Percentiles rank a stretch among this genome's conserved stretches.
Evolutionary conservation across 2,888 invertebrate genomes (phyloP).

Genomic region (Spodoptera littoralis): DNA sequence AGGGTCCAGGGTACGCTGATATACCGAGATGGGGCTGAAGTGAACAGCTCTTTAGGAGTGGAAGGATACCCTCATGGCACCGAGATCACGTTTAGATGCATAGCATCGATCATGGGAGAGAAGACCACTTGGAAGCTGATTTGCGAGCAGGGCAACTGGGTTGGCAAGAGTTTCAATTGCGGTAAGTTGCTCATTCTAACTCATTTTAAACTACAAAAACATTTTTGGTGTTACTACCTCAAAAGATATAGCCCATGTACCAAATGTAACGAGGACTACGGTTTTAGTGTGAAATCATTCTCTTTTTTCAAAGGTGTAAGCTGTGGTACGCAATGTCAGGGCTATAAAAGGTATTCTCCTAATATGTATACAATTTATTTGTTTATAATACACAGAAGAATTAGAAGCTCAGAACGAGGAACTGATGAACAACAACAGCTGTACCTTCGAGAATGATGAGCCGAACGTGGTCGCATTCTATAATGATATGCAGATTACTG

Average conservation of each 20-base stretch:
- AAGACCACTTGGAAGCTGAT: conserved; percentile 95
- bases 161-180: conserved; percentile 93
- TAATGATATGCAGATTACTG: conserved; percentile 93
- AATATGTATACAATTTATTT: neutral
- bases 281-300: too few relatives aligned
- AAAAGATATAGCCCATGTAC: too few relatives aligned
- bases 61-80: conserved; percentile 94
- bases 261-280: too few relatives aligned
- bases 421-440: conserved; percentile 91
- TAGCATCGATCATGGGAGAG: conserved; percentile 94
- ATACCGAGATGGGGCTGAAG: conserved; percentile 92
- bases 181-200: conserved; percentile 84
- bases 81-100: conserved; percentile 95
- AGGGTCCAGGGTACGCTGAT: conserved; percentile 94
- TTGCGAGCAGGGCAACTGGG: conserved; percentile 95
- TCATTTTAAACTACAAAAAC: too few relatives aligned
- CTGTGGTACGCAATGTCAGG: too few relatives aligned
- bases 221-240: too few relatives aligned
- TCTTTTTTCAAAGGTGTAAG: too few relatives aligned
- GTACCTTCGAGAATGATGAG: conserved; percentile 93
- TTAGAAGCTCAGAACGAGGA: conserved; percentile 84
- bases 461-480: conserved; percentile 94
- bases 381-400: conserved; percentile 73
- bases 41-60: conserved; percentile 90
- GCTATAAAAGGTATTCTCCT: too few relatives aligned